Evolutionary conservation across 1,140 invertebrate species (phyloP).

Genomic region (Magallana gigas): DNA sequence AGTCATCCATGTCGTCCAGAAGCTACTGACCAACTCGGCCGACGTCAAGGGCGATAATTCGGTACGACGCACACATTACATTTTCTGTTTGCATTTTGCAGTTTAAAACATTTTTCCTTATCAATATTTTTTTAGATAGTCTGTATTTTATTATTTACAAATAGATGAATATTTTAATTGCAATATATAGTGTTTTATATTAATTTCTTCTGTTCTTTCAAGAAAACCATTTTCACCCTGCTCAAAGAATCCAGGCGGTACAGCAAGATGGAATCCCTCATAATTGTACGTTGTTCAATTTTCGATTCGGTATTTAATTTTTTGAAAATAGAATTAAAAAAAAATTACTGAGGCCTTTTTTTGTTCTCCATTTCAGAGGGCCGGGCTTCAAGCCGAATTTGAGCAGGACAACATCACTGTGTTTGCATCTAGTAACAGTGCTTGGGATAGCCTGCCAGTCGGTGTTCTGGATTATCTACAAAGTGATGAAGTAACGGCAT

Average conservation of each 20-base stretch:
- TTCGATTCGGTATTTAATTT: too few relatives aligned
- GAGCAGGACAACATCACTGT: conserved; percentile 64
- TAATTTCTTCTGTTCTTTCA: background rate
- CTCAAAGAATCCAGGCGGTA: conserved; percentile 66
- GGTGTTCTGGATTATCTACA: conserved; percentile 67
- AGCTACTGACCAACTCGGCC: conserved; percentile 67
- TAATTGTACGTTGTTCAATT: background rate
- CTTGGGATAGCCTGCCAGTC: conserved; percentile 63
- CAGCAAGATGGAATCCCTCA: conserved; percentile 63
- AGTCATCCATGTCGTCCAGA: conserved; percentile 74
- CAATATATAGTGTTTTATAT: too few relatives aligned
- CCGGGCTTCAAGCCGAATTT: conserved; percentile 60
- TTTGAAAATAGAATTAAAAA: too few relatives aligned
- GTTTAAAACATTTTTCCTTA: too few relatives aligned
- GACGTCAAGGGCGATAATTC: conserved; percentile 61
- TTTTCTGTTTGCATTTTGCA: too few relatives aligned
- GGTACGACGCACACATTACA: conserved; percentile 54
- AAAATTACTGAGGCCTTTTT: too few relatives aligned
- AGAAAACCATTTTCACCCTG: conserved; percentile 66
- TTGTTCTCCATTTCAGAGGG: conserved; percentile 53
- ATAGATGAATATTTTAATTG: too few relatives aligned
- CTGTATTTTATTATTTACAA: too few relatives aligned
- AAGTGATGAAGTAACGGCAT: conserved; percentile 54
- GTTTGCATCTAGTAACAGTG: conserved; percentile 68
- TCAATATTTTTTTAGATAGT: too few relatives aligned